Percentiles rank a stretch among this genome's conserved stretches.
These are phyloP conservation scores for Clunio marinus DNA, from an alignment of 2,888 invertebrate genomes.

Conservation along the genomic window DNA sequence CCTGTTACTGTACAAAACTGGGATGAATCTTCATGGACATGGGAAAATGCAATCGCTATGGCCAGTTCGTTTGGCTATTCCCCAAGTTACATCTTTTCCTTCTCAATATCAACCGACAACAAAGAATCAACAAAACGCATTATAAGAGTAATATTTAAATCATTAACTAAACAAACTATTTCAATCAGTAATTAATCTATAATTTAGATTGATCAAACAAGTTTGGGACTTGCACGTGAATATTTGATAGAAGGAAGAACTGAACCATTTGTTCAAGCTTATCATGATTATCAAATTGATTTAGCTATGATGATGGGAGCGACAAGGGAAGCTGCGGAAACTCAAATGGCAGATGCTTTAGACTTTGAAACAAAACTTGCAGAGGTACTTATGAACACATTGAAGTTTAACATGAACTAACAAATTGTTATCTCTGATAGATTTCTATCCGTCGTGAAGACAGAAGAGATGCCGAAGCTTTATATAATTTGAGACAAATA, in stretches of 20 bases:
- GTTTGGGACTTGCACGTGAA: constrained; percentile 70
- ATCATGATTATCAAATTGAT: constrained; percentile 51
- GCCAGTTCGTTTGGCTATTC: constrained; percentile 76
- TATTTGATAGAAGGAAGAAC: constrained; percentile 71
- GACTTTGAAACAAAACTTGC: constrained; percentile 42
- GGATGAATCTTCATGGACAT: constrained; percentile 66
- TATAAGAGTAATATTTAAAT: constrained; percentile 57
- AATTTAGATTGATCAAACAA: constrained; percentile 70
- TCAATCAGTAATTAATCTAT: background rate
- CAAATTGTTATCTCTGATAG: background rate
- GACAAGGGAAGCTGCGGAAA: constrained; percentile 39
- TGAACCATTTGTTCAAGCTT: constrained; percentile 72
- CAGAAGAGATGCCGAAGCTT: constrained; percentile 39
- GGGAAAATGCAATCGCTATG: constrained; percentile 76
- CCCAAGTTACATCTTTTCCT: background rate
- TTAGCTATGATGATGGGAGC: constrained; percentile 40
- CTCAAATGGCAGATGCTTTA: constrained; percentile 42
- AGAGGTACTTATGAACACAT: constrained; percentile 48
- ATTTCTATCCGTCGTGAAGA: constrained; percentile 40
- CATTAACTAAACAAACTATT: background rate
- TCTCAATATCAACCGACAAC: constrained; percentile 4
- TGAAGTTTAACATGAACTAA: background rate
- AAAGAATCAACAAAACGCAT: constrained; percentile 15
- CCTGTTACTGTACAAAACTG: constrained; percentile 69
- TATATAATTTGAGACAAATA: constrained; percentile 40